Evolutionary conservation across 2,113 vertebrate species (phyloP).

Genomic region (Pseudorasbora parva): DNA sequence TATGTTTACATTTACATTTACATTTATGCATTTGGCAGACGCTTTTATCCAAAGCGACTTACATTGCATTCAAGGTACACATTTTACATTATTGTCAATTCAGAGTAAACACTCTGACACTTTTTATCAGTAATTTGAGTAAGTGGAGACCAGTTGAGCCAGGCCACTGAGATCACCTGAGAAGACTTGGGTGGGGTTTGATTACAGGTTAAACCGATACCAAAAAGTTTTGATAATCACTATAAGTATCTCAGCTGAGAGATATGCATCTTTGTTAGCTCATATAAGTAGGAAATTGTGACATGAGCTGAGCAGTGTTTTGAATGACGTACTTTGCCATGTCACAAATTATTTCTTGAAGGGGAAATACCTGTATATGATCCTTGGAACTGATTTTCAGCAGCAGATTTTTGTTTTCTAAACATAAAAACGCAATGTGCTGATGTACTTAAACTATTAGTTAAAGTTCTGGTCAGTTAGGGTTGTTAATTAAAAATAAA

Average conservation of each 20-base stretch:
- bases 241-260: slow-evolving; percentile 1
- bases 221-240: neutral
- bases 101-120: neutral
- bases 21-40: too few relatives aligned
- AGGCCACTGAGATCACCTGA: too few relatives aligned
- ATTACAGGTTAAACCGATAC: slow-evolving; percentile 2
- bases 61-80: too few relatives aligned
- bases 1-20: too few relatives aligned
- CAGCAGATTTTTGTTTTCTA: too few relatives aligned
- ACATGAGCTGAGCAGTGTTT: neutral
- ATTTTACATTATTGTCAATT: too few relatives aligned
- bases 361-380: neutral
- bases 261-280: neutral
- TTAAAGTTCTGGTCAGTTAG: neutral
- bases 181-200: slow-evolving; percentile 1
- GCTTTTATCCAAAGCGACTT: too few relatives aligned
- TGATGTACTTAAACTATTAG: neutral
- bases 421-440: too few relatives aligned
- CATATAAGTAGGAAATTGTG: neutral
- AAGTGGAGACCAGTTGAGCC: neutral
- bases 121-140: neutral
- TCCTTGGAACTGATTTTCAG: neutral
- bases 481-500: neutral
- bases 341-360: neutral
- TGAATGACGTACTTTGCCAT: neutral